phyloP scores from a whole-genome alignment of 1,140 invertebrate genomes.

The Musca vetustissima region DNA sequence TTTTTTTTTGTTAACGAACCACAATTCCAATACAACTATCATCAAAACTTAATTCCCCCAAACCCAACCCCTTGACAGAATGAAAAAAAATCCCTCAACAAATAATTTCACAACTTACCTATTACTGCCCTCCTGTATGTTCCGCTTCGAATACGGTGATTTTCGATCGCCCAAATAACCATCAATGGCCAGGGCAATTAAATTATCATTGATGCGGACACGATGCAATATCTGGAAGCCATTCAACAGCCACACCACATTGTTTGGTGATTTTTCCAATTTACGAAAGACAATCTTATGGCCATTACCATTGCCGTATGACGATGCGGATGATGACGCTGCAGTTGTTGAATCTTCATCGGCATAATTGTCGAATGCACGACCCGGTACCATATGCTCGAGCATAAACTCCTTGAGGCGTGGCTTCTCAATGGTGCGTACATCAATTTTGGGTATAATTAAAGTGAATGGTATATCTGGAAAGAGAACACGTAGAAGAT shows the following conservation, averaged over 20 bases:
- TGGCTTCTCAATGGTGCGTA: constrained; percentile 57
- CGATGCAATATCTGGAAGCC: constrained; percentile 54
- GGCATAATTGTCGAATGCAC: constrained; percentile 59
- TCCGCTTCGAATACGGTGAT: constrained; percentile 53
- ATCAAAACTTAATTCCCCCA: too few relatives aligned
- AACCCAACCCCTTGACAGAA: too few relatives aligned
- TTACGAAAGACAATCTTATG: constrained; percentile 55
- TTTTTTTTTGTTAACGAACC: too few relatives aligned
- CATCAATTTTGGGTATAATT: constrained; percentile 61
- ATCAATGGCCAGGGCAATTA: constrained; percentile 54
- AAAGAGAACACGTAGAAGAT: constrained; percentile 32
- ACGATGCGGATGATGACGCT: neutral
- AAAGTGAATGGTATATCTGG: constrained; percentile 64
- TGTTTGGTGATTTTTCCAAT: constrained; percentile 60
- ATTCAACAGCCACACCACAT: constrained; percentile 54
- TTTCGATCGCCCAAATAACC: constrained; percentile 54
- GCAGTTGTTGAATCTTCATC: constrained; percentile 44
- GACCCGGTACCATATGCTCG: constrained; percentile 61
- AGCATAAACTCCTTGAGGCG: constrained; percentile 60
- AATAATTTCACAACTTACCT: constrained; percentile 41
- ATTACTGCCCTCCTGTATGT: constrained; percentile 53
- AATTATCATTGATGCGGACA: constrained; percentile 50
- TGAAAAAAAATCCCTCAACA: neutral
- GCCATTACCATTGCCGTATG: constrained; percentile 53
- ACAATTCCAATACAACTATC: too few relatives aligned